Evolutionary conservation across 2,113 vertebrate genomes (phyloP).

Genomic region (Austrofundulus limnaeus): DNA sequence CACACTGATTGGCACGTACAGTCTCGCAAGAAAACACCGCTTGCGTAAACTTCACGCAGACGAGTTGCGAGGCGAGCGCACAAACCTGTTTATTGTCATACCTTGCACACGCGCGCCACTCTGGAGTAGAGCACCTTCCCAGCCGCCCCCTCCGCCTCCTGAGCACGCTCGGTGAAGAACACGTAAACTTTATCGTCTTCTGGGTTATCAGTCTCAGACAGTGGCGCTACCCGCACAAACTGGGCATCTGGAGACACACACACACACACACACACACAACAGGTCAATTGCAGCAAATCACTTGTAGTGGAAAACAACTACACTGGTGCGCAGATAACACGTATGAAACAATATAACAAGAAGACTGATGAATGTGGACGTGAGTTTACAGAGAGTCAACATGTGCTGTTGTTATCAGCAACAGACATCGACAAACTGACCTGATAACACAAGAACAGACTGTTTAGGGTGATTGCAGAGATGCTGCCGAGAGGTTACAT

Average conservation of each 20-base stretch:
- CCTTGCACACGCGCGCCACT: slow-evolving; percentile 84
- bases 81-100: slow-evolving; percentile 43
- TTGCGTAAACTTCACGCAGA: slow-evolving; percentile 44
- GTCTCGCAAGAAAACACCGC: slow-evolving; percentile 10
- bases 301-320: not conserved
- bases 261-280: not conserved
- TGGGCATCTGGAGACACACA: slow-evolving; percentile 73
- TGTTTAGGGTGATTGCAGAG: slow-evolving; percentile 15
- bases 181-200: slow-evolving; percentile 85
- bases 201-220: slow-evolving; percentile 84
- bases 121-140: slow-evolving; percentile 83
- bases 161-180: slow-evolving; percentile 84
- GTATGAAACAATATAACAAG: not conserved
- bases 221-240: slow-evolving; percentile 80
- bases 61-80: slow-evolving; percentile 21
- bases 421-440: slow-evolving; percentile 32
- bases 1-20: slow-evolving; percentile 22
- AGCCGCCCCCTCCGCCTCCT: slow-evolving; percentile 79
- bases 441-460: slow-evolving; percentile 39
- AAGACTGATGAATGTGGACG: not conserved
- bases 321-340: slow-evolving; percentile 11
- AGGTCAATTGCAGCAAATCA: slow-evolving; percentile 22
- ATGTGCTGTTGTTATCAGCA: slow-evolving; percentile 45
- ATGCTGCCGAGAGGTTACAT: slow-evolving; percentile 15
- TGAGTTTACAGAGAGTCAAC: slow-evolving; percentile 38